Conservation (phyloP, 2,888 invertebrate genomes). For the Brachyopa scutellaris region DNA sequence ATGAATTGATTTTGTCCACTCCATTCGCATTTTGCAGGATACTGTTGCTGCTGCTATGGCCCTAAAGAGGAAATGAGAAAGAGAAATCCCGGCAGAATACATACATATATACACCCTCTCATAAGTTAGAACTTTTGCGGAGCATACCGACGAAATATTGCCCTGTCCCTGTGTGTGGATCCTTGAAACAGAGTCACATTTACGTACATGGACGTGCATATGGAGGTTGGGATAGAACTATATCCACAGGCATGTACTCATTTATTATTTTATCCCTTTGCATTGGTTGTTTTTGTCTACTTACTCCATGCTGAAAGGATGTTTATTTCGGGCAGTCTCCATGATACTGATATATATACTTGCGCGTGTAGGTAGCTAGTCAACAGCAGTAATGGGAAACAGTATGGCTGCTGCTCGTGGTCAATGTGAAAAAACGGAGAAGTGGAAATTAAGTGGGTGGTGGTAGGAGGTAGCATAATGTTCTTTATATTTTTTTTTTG, state of each 20-base stretch:
- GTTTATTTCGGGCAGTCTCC: constrained; percentile 72
- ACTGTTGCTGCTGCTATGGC: constrained; percentile 66
- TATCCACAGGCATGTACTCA: constrained; percentile 72
- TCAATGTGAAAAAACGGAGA: constrained; percentile 67
- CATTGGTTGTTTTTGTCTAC: constrained; percentile 72
- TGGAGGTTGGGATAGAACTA: constrained; percentile 71
- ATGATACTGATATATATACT: constrained; percentile 63
- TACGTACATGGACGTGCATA: constrained; percentile 70
- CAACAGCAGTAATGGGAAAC: constrained; percentile 70
- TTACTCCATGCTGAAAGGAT: constrained; percentile 70
- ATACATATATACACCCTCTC: constrained; percentile 66
- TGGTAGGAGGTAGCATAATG: constrained; percentile 44
- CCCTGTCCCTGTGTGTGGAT: constrained; percentile 70
- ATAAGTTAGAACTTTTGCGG: constrained; percentile 70
- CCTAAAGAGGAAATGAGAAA: constrained; percentile 66
- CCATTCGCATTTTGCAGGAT: constrained; percentile 68
- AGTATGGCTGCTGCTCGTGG: constrained; percentile 72
- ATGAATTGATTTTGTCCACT: constrained; percentile 73
- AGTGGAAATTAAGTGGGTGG: constrained; percentile 69
- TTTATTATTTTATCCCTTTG: constrained; percentile 73
- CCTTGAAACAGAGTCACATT: constrained; percentile 71
- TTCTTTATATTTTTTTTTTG: constrained; percentile 41
- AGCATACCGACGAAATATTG: constrained; percentile 69
- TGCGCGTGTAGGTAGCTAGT: constrained; percentile 53
- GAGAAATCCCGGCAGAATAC: constrained; percentile 52